Evolutionary conservation across 2,888 invertebrate genomes (phyloP).

Genomic region (Hirtodrosophila alboralis): DNA sequence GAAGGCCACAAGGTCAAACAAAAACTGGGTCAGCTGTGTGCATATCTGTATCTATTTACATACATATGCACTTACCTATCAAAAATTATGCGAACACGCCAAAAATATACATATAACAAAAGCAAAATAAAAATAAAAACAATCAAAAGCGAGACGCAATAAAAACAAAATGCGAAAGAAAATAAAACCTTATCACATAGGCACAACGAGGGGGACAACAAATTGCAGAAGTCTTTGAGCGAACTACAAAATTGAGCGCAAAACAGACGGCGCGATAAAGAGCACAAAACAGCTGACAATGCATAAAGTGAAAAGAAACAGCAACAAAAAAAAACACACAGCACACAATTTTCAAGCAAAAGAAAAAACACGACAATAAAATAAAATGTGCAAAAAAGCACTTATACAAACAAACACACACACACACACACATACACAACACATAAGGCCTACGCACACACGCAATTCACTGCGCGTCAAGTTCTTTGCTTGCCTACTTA

Average conservation of each 20-base stretch:
- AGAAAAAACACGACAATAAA: constrained; percentile 32
- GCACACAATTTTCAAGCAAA: constrained; percentile 15
- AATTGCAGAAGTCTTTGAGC: constrained; percentile 35
- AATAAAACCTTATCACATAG: constrained; percentile 39
- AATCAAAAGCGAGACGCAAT: constrained; percentile 52
- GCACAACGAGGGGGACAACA: constrained; percentile 25
- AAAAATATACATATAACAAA: too few species aligned
- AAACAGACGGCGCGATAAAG: constrained; percentile 48
- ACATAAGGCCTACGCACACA: too few species aligned
- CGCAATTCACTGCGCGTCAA: constrained; percentile 4
- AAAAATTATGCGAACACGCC: constrained; percentile 44
- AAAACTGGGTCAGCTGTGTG: constrained; percentile 73
- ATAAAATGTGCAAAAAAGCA: constrained; percentile 31
- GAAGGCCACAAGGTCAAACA: constrained; percentile 72
- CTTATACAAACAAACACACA: constrained; percentile 8
- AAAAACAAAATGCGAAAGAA: constrained; percentile 35
- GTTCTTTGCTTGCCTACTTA: constrained; percentile 13
- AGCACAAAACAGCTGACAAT: constrained; percentile 64
- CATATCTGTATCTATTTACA: constrained; percentile 38
- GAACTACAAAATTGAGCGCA: constrained; percentile 18
- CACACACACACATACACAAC: constrained; percentile 8
- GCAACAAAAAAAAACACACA: constrained; percentile 2
- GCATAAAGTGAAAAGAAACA: constrained; percentile 25
- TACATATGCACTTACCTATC: constrained; percentile 17
- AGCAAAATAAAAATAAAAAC: too few species aligned